Conservation (phyloP, 2,797 vertebrate species). For the Cephalopachus bancanus region DNA sequence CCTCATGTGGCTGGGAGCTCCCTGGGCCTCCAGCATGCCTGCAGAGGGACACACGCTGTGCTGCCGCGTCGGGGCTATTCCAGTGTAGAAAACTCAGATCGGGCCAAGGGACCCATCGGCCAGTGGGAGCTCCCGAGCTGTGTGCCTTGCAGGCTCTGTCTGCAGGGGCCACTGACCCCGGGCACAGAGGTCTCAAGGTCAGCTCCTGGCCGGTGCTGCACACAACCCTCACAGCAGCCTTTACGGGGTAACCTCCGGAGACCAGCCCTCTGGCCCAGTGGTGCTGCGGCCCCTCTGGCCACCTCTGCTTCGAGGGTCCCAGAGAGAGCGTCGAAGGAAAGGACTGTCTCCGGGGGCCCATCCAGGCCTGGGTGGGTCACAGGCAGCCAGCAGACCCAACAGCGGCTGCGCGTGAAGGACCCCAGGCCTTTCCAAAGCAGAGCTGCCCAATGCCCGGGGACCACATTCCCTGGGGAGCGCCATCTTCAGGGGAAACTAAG, state of each 20-base stretch:
- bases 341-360: background rate
- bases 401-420: background rate
- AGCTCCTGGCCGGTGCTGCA: rapidly evolving
- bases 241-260: background rate
- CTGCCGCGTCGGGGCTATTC: background rate
- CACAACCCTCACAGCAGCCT: background rate
- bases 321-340: background rate
- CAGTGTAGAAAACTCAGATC: background rate
- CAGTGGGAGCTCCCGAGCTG: no score
- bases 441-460: rapidly evolving
- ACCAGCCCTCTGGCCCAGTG: background rate
- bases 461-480: background rate
- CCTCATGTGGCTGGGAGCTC: rapidly evolving
- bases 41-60: background rate
- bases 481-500: slow-evolving; percentile 66
- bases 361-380: background rate
- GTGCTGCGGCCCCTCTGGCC: background rate
- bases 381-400: background rate
- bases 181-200: background rate
- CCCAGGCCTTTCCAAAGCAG: background rate
- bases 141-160: background rate
- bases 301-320: background rate
- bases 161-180: background rate
- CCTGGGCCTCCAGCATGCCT: background rate
- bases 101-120: background rate